Evolutionary conservation across 2,113 vertebrate species (phyloP).

Genomic region (Excalfactoria chinensis): DNA sequence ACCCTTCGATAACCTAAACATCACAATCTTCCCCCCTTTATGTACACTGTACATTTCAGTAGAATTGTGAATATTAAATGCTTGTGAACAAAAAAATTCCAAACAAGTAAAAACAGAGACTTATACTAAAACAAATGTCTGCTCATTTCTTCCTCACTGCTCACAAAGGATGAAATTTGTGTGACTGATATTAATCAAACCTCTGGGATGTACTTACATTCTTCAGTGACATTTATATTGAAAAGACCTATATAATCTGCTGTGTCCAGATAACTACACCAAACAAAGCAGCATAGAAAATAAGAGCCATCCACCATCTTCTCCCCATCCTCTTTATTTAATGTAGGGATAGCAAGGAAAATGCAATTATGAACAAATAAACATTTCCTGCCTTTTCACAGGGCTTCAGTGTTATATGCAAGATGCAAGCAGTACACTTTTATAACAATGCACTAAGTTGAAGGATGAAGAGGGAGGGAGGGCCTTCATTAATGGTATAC

Average conservation of each 20-base stretch:
- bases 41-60: neutral
- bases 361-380: slow-evolving; percentile 23
- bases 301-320: neutral
- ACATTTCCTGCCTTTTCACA: neutral
- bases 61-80: neutral
- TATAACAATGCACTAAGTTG: neutral
- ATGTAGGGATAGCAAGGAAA: neutral
- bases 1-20: neutral
- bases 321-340: neutral
- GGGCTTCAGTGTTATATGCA: neutral
- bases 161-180: neutral
- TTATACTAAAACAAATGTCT: neutral
- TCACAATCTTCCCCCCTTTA: neutral
- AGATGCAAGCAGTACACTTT: neutral
- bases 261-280: neutral
- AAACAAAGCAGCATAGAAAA: neutral
- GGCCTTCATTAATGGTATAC: neutral
- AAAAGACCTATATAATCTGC: neutral
- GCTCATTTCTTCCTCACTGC: neutral
- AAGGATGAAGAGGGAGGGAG: neutral
- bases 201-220: neutral
- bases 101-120: neutral
- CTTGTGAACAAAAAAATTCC: neutral
- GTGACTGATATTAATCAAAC: neutral
- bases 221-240: neutral